phyloP scores from a whole-genome alignment of 2,797 vertebrate species.

The Tachyglossus aculeatus region DNA sequence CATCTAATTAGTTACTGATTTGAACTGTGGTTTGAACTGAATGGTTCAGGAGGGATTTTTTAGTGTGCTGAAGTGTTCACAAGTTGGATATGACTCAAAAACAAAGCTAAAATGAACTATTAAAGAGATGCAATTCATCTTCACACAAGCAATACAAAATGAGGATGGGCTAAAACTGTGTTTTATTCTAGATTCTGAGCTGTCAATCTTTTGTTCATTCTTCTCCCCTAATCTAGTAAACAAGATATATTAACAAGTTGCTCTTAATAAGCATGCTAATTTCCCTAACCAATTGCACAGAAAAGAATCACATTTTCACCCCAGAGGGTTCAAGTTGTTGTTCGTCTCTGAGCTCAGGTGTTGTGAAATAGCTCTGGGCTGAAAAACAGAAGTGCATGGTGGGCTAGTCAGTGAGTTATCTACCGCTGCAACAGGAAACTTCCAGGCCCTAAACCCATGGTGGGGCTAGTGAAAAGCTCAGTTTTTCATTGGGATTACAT shows the following conservation, averaged over 20 bases:
- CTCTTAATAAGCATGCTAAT: conserved; percentile 48
- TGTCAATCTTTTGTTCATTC: conserved; percentile 30
- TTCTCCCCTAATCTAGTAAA: conserved; percentile 36
- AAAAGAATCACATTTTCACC: conserved; percentile 3
- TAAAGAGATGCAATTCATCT: too few species aligned
- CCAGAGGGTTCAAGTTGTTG: conserved; percentile 24
- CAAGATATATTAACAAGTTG: conserved; percentile 40
- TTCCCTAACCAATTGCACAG: conserved; percentile 45
- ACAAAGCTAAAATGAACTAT: too few species aligned
- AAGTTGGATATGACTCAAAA: too few species aligned
- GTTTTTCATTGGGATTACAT: too few species aligned
- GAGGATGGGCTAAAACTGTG: conserved; percentile 48
- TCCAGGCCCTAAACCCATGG: too few species aligned
- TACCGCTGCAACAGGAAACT: too few species aligned
- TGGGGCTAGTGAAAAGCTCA: too few species aligned
- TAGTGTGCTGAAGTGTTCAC: too few species aligned
- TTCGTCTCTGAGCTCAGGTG: conserved; percentile 53
- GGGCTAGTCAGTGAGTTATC: not conserved
- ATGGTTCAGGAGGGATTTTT: too few species aligned
- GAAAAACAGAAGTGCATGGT: not conserved
- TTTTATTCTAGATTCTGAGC: not conserved
- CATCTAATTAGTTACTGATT: too few species aligned
- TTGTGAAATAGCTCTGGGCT: conserved; percentile 6
- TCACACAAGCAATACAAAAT: too few species aligned
- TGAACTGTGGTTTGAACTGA: too few species aligned